Conservation (phyloP, 2,797 vertebrate species). For the Ctenochaetus hawaiiensis region DNA sequence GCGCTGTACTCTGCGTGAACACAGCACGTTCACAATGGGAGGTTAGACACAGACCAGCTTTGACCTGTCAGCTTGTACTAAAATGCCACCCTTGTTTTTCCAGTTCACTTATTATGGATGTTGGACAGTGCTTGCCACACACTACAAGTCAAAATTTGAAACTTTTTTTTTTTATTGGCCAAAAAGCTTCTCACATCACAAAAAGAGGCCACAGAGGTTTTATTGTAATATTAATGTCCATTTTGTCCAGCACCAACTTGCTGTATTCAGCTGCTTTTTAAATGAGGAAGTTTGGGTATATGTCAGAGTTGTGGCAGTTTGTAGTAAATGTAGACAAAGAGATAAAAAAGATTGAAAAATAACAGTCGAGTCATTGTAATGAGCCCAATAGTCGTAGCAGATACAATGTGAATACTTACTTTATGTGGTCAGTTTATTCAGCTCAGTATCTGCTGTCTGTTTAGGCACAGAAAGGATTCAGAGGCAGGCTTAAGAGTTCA, state of each 20-base stretch:
- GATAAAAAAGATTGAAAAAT: not conserved
- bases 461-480: not conserved
- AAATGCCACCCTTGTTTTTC: conserved; percentile 60
- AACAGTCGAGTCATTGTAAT: not conserved
- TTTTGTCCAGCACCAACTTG: not conserved
- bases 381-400: not conserved
- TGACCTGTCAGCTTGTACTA: conserved; percentile 64
- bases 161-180: not conserved
- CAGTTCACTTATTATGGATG: conserved; percentile 47
- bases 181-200: conserved; percentile 11
- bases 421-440: not conserved
- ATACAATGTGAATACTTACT: not conserved
- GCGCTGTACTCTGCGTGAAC: conserved; percentile 56
- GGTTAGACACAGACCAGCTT: conserved; percentile 51
- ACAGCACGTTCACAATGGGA: conserved; percentile 62
- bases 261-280: not conserved
- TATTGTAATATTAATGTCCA: not conserved
- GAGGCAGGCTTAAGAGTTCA: conserved; percentile 1
- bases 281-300: not conserved
- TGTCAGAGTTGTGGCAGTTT: not conserved
- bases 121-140: conserved; percentile 21
- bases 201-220: conserved; percentile 2
- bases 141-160: conserved; percentile 24
- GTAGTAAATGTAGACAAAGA: not conserved
- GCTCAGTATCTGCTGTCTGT: not conserved